These are phyloP conservation scores for Meloidogyne hapla DNA, from an alignment of 1,140 invertebrate genomes.

Conservation along the genomic window DNA sequence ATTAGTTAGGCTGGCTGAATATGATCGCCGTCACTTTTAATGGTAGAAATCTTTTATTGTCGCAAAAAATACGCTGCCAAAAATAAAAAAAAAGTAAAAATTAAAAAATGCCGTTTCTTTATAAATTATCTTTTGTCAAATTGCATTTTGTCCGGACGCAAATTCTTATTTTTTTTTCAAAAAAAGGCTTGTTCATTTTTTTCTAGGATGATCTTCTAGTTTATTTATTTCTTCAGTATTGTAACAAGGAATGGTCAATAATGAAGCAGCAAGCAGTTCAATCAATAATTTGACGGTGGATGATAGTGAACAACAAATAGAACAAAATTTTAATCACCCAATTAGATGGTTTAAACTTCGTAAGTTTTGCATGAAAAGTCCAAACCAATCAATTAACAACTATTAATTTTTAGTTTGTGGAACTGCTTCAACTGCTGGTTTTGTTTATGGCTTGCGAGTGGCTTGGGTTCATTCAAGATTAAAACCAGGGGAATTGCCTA, in stretches of 20 bases:
- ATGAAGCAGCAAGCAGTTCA: background rate
- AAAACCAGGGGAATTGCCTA: conserved; percentile 37
- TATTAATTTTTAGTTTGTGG: conserved; percentile 34
- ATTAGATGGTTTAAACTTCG: conserved; percentile 16
- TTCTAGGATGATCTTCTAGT: too few relatives aligned
- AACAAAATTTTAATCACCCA: conserved; percentile 1
- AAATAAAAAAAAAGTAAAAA: too few relatives aligned
- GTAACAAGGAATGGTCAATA: background rate
- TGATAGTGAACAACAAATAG: background rate
- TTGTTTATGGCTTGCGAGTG: conserved; percentile 40
- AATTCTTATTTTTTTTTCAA: too few relatives aligned
- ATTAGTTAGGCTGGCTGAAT: too few relatives aligned
- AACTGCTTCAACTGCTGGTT: conserved; percentile 31
- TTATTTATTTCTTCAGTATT: background rate
- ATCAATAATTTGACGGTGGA: background rate
- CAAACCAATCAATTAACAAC: background rate
- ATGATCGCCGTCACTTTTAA: too few relatives aligned
- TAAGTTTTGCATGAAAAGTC: background rate
- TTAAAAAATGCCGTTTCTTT: too few relatives aligned
- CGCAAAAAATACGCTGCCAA: too few relatives aligned
- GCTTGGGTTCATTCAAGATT: conserved; percentile 42
- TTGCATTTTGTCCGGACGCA: too few relatives aligned
- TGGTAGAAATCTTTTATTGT: too few relatives aligned
- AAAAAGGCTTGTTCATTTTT: too few relatives aligned
- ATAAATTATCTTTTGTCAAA: too few relatives aligned